A percentile compares a stretch with the other conserved stretches of the same genome.
phyloP scores from a whole-genome alignment of 2,113 vertebrate genomes.

The Corvus hawaiiensis region DNA sequence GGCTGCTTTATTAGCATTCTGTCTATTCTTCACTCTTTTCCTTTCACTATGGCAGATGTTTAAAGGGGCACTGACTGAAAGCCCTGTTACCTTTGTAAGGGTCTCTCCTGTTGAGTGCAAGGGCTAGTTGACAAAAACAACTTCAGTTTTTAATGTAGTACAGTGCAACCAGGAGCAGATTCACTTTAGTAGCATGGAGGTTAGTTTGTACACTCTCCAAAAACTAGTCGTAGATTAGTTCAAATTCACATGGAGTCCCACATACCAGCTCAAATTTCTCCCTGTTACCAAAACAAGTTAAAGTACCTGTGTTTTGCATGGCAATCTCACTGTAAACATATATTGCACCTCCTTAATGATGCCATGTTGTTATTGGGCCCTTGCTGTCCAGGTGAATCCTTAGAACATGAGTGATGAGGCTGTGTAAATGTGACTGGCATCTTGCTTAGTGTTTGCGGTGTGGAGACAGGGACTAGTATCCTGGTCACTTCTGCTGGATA shows the following conservation, averaged over 20 bases:
- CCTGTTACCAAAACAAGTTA: background rate
- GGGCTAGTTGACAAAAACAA: background rate
- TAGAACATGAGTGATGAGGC: background rate
- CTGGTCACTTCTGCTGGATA: background rate
- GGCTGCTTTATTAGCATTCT: background rate
- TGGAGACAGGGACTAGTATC: background rate
- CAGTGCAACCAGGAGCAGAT: background rate
- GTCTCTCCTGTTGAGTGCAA: background rate
- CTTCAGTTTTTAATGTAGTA: background rate
- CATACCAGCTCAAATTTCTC: background rate
- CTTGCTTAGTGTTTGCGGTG: background rate
- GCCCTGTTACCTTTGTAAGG: background rate
- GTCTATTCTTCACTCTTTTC: background rate
- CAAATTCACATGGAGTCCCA: background rate
- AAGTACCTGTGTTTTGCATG: background rate
- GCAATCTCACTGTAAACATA: background rate
- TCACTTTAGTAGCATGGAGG: background rate
- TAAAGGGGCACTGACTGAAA: background rate
- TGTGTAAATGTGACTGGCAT: background rate
- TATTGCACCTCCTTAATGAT: background rate
- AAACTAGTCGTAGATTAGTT: background rate
- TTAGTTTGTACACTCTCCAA: background rate
- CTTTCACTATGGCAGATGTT: background rate
- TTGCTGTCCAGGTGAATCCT: background rate
- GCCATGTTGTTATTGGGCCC: background rate